Evolutionary conservation across 2,888 invertebrate species (phyloP).

Genomic region (Temnothorax unifasciatus): DNA sequence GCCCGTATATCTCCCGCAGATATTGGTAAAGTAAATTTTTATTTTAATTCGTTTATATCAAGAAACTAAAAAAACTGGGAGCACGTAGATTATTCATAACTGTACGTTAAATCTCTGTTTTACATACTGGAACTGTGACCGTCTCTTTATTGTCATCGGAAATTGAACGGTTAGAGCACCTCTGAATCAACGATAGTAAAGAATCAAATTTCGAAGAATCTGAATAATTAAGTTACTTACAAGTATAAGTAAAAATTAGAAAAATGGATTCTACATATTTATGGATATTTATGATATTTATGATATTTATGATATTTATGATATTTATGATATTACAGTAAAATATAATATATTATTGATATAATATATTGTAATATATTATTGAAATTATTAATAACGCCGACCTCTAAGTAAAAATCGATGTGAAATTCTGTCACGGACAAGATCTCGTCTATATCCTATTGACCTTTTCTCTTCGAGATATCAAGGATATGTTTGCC

Average conservation of each 20-base stretch:
- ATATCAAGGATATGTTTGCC: not conserved
- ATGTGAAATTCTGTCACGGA: not conserved
- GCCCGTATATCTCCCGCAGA: not conserved
- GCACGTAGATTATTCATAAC: not conserved
- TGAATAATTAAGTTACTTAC: not conserved
- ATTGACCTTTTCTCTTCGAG: not conserved
- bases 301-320: not conserved
- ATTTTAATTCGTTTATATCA: conserved; percentile 11
- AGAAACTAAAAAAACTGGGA: not conserved
- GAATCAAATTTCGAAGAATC: not conserved
- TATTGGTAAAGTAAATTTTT: not conserved
- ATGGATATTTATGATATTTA: not conserved
- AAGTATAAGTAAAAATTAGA: too few relatives aligned
- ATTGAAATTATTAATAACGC: not conserved
- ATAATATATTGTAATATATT: too few relatives aligned
- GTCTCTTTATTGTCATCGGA: not conserved
- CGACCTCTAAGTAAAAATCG: not conserved
- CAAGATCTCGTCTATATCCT: not conserved
- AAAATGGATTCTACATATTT: not conserved
- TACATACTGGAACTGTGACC: not conserved
- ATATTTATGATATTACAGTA: not conserved
- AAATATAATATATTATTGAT: too few relatives aligned
- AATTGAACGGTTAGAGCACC: too few relatives aligned
- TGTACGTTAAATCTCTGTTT: not conserved
- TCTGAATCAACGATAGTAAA: not conserved